phyloP scores from a whole-genome alignment of 2,113 vertebrate genomes.

The Nettapus auritus region DNA sequence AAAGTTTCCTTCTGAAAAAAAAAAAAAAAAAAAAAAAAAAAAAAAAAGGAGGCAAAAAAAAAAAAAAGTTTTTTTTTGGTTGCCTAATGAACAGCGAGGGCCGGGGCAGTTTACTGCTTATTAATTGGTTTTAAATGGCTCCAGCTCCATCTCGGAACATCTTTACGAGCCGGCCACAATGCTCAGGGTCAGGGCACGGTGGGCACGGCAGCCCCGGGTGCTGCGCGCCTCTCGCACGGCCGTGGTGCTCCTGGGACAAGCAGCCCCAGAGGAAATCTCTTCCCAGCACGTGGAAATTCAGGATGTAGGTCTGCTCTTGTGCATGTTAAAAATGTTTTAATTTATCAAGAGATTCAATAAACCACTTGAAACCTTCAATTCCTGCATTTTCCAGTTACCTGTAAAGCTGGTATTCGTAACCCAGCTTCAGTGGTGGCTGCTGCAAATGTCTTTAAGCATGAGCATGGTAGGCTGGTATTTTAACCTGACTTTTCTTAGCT shows the following conservation, averaged over 20 bases:
- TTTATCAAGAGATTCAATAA: conserved; percentile 6
- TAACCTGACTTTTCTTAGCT: background rate
- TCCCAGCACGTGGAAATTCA: background rate
- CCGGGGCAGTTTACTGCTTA: conserved; percentile 58
- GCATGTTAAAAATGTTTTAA: background rate
- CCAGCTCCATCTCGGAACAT: background rate
- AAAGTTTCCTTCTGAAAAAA: conserved; percentile 38
- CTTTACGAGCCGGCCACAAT: conserved; percentile 51
- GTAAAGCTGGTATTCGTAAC: background rate
- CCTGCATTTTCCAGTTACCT: background rate
- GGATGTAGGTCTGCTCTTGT: background rate
- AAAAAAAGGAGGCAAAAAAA: background rate
- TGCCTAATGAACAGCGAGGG: conserved; percentile 63
- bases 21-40: conserved; percentile 20
- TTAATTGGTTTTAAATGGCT: conserved; percentile 71
- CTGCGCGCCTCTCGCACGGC: background rate
- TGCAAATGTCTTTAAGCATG: background rate
- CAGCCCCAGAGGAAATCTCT: background rate
- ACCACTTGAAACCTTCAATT: background rate
- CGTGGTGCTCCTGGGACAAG: background rate
- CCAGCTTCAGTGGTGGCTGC: background rate
- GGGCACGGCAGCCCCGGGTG: accelerated
- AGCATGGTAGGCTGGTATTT: background rate
- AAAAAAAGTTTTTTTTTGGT: conserved; percentile 69
- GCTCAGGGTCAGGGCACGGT: background rate